Evolutionary conservation across 2,888 invertebrate genomes (phyloP).

Genomic region (Archips xylosteana): DNA sequence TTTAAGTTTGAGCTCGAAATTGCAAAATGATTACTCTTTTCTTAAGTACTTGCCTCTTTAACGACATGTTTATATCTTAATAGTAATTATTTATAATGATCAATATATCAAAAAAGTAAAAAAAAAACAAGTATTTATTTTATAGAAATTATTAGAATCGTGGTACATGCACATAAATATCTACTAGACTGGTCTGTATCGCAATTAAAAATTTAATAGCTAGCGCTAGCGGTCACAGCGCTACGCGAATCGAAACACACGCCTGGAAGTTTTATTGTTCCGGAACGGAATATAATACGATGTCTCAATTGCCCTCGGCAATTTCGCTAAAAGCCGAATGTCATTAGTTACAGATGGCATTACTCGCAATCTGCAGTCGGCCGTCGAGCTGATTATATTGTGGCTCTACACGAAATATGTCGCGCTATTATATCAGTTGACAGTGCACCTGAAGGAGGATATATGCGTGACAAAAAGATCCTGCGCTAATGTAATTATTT

Average conservation of each 20-base stretch:
- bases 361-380: constrained; percentile 44
- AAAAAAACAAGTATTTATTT: background rate
- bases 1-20: background rate
- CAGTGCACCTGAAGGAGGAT: constrained; percentile 56
- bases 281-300: constrained; percentile 30
- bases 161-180: background rate
- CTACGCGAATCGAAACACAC: constrained; percentile 18
- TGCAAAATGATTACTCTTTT: background rate
- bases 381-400: constrained; percentile 45
- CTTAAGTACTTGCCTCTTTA: background rate
- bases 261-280: constrained; percentile 28
- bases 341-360: constrained; percentile 43
- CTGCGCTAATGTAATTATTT: constrained; percentile 75
- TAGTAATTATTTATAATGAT: background rate
- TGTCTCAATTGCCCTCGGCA: constrained; percentile 40
- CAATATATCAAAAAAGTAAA: background rate
- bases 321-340: constrained; percentile 28
- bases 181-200: background rate
- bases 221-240: constrained; percentile 10
- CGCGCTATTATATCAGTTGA: constrained; percentile 56
- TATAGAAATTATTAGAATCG: background rate
- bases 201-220: constrained; percentile 25
- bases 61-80: background rate
- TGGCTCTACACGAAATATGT: constrained; percentile 53
- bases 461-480: constrained; percentile 60